Conservation (phyloP, 1,140 invertebrate genomes). For the Scaptomyza graminum region DNA sequence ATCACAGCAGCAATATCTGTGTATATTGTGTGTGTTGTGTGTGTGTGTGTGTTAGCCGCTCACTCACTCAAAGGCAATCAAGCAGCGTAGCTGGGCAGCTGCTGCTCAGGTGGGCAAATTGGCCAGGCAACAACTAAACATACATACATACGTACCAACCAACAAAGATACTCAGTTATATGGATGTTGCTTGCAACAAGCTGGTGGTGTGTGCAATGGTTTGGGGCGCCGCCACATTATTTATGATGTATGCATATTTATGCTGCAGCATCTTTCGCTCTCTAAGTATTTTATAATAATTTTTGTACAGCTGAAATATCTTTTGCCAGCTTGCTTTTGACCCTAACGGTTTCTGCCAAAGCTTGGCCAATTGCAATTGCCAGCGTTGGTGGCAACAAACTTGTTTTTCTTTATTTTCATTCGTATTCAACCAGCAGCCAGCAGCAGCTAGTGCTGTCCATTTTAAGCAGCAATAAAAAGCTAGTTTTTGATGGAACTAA, state of each 20-base stretch:
- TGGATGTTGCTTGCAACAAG: slow-evolving; percentile 9
- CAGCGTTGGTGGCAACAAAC: slow-evolving; percentile 45
- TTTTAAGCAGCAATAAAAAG: slow-evolving; percentile 1
- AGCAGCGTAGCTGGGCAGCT: slow-evolving; percentile 19
- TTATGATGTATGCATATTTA: slow-evolving; percentile 82
- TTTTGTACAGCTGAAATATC: slow-evolving; percentile 37
- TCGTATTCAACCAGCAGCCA: background rate
- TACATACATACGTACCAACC: too few relatives aligned
- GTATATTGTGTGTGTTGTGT: slow-evolving; percentile 10
- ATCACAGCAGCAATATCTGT: slow-evolving; percentile 25
- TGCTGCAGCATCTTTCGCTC: slow-evolving; percentile 63
- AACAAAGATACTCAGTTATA: background rate
- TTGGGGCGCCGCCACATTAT: slow-evolving; percentile 75
- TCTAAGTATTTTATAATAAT: slow-evolving; percentile 81
- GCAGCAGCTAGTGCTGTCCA: background rate
- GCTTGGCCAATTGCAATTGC: slow-evolving; percentile 14
- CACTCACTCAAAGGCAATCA: slow-evolving; percentile 46
- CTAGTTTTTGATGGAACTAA: background rate
- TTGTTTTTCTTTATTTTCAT: slow-evolving; percentile 10
- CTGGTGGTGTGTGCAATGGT: slow-evolving; percentile 41
- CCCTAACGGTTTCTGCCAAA: slow-evolving; percentile 64
- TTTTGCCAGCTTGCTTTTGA: slow-evolving; percentile 47
- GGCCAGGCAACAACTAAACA: background rate
- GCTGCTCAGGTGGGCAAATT: slow-evolving; percentile 47
- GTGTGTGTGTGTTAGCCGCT: slow-evolving; percentile 21